These are phyloP conservation scores for Mobula birostris DNA, from an alignment of 2,113 vertebrate species.

Conservation along the genomic window DNA sequence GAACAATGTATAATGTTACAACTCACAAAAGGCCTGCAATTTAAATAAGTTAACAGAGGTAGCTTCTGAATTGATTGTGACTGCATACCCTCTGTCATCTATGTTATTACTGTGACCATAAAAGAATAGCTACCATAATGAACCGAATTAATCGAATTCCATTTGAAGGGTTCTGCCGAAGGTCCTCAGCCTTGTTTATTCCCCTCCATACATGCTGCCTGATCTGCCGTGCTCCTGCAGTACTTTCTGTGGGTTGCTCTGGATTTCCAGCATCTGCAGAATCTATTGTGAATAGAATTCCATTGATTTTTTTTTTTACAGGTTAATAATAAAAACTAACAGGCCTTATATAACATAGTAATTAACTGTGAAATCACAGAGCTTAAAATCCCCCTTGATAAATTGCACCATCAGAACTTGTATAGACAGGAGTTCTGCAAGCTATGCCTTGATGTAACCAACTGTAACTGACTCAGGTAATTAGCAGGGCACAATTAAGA, in stretches of 20 bases:
- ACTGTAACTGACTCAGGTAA: background rate
- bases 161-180: background rate
- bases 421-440: background rate
- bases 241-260: too few species aligned
- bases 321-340: background rate
- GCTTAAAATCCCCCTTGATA: background rate
- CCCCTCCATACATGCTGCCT: too few species aligned
- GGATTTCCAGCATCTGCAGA: too few species aligned
- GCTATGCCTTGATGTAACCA: too few species aligned
- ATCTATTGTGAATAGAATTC: too few species aligned
- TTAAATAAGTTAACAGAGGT: conserved; percentile 2
- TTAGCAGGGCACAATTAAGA: background rate
- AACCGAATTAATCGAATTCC: background rate
- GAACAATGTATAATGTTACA: background rate
- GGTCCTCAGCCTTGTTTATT: too few species aligned
- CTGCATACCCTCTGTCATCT: background rate
- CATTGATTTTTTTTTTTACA: background rate
- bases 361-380: background rate
- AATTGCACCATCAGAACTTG: background rate
- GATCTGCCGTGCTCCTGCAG: too few species aligned
- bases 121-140: too few species aligned
- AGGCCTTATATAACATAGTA: background rate
- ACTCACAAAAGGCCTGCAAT: background rate
- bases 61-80: background rate
- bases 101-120: background rate